Evolutionary conservation across 2,888 invertebrate species (phyloP), one percentile per base, ranked within the genome.

Genomic region (Meteorus cinctellus): DNA sequence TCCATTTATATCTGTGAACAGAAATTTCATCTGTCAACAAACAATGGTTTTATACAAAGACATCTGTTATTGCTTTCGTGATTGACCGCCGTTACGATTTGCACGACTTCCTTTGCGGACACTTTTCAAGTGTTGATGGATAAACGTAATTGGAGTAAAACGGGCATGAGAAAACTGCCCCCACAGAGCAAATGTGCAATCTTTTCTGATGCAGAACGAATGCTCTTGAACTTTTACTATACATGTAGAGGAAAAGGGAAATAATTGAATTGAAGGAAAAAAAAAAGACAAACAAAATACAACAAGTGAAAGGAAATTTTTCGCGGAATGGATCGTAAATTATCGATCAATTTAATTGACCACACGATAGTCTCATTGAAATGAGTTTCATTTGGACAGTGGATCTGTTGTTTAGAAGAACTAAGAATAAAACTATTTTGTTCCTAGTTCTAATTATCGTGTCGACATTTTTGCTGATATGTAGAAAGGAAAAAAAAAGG

Each of bases 81-180:
- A 76, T 70, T 70, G 69, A 59, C 68, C 69, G 36, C 34, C 10
- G 24, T 73, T 34, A 60, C 60, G 69, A 69, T 73, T 59, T 73
- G 62, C 63, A 59, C 65, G 68, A 73, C 69, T 69, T 72, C 41
- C 66, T 68, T 19, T 63, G 41, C 8, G 24, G 55, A 66, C 29
- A 68, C 41, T 67, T 62, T 68, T 67, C 62, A 71, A 63, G 59
- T 41, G 31, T 59, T 19, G 19, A 69, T 59, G 63, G 65, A 72
- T 41, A 66, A 62, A 69, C 72, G 62, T 19, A 72, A 76, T 59
- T 68, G 72, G 72, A 76, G 75, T 72, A 72, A 72, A 72, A 71
- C 75, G 34, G 45, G n/a, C 6, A n/a, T 16, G 41, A 71, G n/a
- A 71, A 41, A 36, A 36, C 8, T 34, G 19, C 51, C 27, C 48